phyloP scores from a whole-genome alignment of 1,140 invertebrate species.

The Drosophila simulans region DNA sequence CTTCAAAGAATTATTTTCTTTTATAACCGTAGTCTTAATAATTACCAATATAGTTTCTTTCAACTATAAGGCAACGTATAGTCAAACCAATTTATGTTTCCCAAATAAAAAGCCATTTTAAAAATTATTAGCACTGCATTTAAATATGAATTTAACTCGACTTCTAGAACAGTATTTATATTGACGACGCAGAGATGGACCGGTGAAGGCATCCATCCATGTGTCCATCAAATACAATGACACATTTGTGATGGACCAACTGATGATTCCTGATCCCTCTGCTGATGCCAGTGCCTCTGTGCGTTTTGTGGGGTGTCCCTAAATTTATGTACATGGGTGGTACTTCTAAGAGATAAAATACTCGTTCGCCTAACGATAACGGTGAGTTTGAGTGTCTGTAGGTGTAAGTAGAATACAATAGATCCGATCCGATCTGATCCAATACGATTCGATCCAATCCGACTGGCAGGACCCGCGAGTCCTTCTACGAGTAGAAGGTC shows the following conservation, averaged over 20 bases:
- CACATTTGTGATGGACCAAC: background rate
- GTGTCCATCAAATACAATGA: too few relatives aligned
- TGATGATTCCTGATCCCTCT: background rate
- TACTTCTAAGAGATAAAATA: slow-evolving; percentile 71
- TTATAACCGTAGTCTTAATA: background rate
- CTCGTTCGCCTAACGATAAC: slow-evolving; percentile 47
- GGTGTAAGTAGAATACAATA: slow-evolving; percentile 53
- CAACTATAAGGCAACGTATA: background rate
- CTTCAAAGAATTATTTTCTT: background rate
- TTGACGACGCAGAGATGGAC: slow-evolving; percentile 9
- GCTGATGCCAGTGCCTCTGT: slow-evolving; percentile 46
- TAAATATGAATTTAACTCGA: slow-evolving; percentile 45
- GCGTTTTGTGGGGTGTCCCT: slow-evolving; percentile 41
- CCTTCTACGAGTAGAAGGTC: slow-evolving; percentile 96
- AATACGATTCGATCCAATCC: background rate
- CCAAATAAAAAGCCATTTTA: background rate
- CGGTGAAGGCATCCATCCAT: background rate
- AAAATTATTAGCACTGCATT: slow-evolving; percentile 49
- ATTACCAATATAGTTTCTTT: background rate
- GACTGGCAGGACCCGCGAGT: too few relatives aligned
- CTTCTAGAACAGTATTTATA: slow-evolving; percentile 35
- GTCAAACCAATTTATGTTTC: too few relatives aligned
- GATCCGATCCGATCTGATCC: background rate
- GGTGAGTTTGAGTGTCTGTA: slow-evolving; percentile 41
- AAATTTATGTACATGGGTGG: slow-evolving; percentile 72